Evolutionary conservation across 1,140 invertebrate genomes (phyloP), one percentile per base, ranked within the genome.

Genomic region (Panulirus ornatus): DNA sequence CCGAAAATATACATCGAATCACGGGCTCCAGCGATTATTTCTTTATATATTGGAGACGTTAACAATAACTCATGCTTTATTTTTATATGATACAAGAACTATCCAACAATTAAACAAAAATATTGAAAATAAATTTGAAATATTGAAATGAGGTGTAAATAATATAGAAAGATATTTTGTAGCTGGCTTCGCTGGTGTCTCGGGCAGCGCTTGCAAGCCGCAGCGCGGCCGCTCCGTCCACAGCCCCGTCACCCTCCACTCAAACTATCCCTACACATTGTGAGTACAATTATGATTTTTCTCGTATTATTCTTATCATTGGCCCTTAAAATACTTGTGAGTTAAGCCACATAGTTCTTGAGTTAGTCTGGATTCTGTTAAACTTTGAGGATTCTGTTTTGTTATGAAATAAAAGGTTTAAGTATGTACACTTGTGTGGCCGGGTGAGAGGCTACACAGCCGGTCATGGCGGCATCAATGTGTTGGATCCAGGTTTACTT

Each of bases 1-100:
- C 88, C 70, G 42, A 89, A 89, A 89, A 89, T 89, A 89, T 89
- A 79, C 88, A 73, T 40, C 47, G 51, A 83, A 89, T 89, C 30
- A 76, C 76, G 44, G 71, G 36, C 66, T 71, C 51, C 88, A 89
- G 79, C 51, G 38, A 51, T 73, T 83, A 83, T 89, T 83, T 89
- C 38, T 83, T 89, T 89, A 36, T 36, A 44, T 27, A 40, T 34
- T 27, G 22, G 27, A 36, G 22, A 22, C 63, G 27, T 16, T 22
- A 1, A 16, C 3, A 42, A 73, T 14, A 6, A 8, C 22, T 2
- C 8, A 11, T 38, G 16, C 30, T 42, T 22, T 42, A 84, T 73
- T 89, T 89, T 89, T 36, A 73, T 38, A 63, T 71, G 27, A 83
- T 83, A 42, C 19, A 22, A 63, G 51, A 66, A 83, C 11, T 22